Evolutionary conservation across 2,888 invertebrate genomes (phyloP), one percentile per base, ranked within the genome.

Genomic region (Oligia fasciuncula): DNA sequence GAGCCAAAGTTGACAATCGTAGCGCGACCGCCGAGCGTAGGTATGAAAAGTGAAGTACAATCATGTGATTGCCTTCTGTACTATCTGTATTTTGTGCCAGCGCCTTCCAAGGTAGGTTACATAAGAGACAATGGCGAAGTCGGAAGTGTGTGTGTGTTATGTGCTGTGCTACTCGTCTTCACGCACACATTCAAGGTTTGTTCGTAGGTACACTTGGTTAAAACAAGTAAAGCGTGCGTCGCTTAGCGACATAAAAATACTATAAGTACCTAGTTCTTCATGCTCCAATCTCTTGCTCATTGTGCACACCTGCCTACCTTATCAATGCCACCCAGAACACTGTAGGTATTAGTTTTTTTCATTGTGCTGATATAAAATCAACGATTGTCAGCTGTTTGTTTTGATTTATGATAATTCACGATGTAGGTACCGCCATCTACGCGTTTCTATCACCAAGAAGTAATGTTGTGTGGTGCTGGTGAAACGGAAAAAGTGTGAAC

Each of bases 401-500:
- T 46, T 43, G 43, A 5, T 29, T 19, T 69, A 49, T 8, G 29
- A 46, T 46, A 23, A 51, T 13, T 51, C 14, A 70, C n/a, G 35
- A 54, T 40, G 35, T 70, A 69, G 29, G 29, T 51, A 35, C 74
- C 57, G 74, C 74, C 54, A 75, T 74, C 74, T 74, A 35, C 23
- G 46, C 46, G 43, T 74, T 75, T 75, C 4, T 74, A 23, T 5
- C 73, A 14, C 19, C 29, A 73, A 43, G 19, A n/a, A n/a, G n/a
- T 71, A 72, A 72, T 19, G 17, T 1, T 35, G 17, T 19, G 29
- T n/a, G 13, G 29, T 23, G 9, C 14, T 9, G 19, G 14, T 35
- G 40, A n/a, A 8, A 70, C 35, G 4, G 14, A 29, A 70, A 23
- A 23, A 35, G 51, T 54, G 51, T 23, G 51, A 23, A 51, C 19